A percentile compares a stretch with the other conserved stretches of the same genome.
These are phyloP conservation scores for Penaeus chinensis DNA, from an alignment of 1,140 invertebrate genomes.

Conservation along the genomic window DNA sequence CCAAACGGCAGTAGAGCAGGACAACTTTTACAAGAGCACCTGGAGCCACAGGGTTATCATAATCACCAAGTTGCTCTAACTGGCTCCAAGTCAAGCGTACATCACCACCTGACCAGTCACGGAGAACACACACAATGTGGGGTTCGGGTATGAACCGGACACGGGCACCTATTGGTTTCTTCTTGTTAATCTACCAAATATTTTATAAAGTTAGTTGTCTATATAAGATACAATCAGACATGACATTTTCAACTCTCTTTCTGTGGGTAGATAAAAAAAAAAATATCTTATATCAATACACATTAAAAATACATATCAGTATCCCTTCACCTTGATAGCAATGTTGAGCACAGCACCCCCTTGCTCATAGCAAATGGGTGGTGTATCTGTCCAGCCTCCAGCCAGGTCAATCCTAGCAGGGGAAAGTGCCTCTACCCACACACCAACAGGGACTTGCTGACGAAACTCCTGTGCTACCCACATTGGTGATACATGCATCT, in stretches of 20 bases:
- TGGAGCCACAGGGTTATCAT: conserved; percentile 70
- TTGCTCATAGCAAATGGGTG: conserved; percentile 73
- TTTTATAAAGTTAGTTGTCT: neutral
- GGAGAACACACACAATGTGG: conserved; percentile 38
- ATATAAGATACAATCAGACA: no score
- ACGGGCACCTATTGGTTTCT: conserved; percentile 71
- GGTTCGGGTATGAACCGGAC: conserved; percentile 63
- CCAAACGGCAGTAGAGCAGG: conserved; percentile 69
- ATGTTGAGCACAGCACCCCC: conserved; percentile 71
- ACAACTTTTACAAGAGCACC: conserved; percentile 72
- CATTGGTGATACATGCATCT: conserved; percentile 13
- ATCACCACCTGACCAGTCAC: conserved; percentile 51
- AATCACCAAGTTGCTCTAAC: conserved; percentile 69
- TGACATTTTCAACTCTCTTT: no score
- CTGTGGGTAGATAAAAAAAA: no score
- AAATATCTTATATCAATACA: no score
- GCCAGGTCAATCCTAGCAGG: conserved; percentile 72
- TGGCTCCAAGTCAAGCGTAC: conserved; percentile 65
- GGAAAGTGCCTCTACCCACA: conserved; percentile 70
- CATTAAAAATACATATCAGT: no score
- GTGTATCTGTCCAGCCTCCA: conserved; percentile 74
- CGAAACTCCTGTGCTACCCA: neutral
- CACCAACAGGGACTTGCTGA: conserved; percentile 61
- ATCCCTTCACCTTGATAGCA: conserved; percentile 65
- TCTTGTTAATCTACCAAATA: conserved; percentile 60